These are phyloP conservation scores for Gambusia yucatana DNA, from an alignment of 2,797 vertebrate genomes.

Conservation along the genomic window DNA sequence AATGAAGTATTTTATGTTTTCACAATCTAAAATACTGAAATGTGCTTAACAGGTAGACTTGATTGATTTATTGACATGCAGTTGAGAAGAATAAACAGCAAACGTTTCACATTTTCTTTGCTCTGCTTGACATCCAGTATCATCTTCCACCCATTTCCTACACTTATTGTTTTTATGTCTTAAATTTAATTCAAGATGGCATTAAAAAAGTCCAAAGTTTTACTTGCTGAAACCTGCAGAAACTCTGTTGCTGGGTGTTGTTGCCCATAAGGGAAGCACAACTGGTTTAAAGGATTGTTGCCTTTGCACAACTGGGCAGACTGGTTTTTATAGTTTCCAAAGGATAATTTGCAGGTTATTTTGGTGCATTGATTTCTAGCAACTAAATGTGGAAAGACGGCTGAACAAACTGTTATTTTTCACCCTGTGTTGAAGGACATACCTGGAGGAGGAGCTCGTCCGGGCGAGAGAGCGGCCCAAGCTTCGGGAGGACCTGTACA, in stretches of 20 bases:
- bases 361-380: neutral
- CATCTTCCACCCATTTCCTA: no score
- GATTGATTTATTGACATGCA: no score
- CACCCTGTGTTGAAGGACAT: constrained; percentile 83
- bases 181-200: no score
- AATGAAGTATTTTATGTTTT: no score
- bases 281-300: neutral
- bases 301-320: neutral
- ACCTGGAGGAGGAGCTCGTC: constrained; percentile 94
- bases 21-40: no score
- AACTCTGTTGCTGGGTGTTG: neutral
- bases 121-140: no score
- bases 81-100: no score
- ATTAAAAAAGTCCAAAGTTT: no score
- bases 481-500: constrained; percentile 94
- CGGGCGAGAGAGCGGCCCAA: constrained; percentile 94
- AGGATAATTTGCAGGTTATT: neutral
- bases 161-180: no score
- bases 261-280: neutral
- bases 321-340: neutral
- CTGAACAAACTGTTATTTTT: neutral
- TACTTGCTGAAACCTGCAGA: no score
- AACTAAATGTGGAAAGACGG: neutral
- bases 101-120: no score
- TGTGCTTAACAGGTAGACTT: no score